phyloP scores from a whole-genome alignment of 2,113 vertebrate genomes.

The Zosterops hypoxanthus region DNA sequence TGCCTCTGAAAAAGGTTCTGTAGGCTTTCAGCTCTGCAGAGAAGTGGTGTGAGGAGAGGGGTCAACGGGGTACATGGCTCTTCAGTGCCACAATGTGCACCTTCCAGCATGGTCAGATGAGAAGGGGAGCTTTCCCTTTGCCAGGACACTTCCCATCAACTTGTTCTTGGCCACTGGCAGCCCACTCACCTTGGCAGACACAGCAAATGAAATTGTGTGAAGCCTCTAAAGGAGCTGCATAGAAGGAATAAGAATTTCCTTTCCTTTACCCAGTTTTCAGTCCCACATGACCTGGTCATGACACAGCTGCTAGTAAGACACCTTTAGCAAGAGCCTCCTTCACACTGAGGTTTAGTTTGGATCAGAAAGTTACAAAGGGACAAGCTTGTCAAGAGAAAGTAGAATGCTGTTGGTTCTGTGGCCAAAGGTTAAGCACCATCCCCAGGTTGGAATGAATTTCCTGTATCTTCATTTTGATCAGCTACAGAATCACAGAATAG shows the following conservation, averaged over 20 bases:
- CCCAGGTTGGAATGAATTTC: not conserved
- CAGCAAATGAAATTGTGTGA: not conserved
- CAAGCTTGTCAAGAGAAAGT: not conserved
- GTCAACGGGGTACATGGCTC: fast-evolving
- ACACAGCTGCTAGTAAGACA: not conserved
- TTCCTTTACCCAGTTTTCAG: not conserved
- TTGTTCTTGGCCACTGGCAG: not conserved
- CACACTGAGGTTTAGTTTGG: fast-evolving
- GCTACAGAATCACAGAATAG: not conserved
- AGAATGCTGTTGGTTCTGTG: not conserved
- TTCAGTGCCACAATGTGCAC: not conserved
- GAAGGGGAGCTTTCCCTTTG: not conserved
- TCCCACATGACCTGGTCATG: not conserved
- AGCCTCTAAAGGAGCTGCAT: not conserved
- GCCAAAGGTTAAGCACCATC: not conserved
- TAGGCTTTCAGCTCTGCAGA: not conserved
- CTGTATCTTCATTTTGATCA: fast-evolving
- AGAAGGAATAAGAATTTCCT: not conserved
- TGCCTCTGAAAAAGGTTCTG: not conserved
- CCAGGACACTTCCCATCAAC: not conserved
- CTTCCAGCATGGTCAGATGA: not conserved
- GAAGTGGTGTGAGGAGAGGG: not conserved
- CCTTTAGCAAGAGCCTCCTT: not conserved
- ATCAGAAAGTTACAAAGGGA: not conserved
- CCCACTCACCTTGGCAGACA: not conserved